Base-by-base conservation (phyloP, 2,888 invertebrate species). In the Lamellibrachia satsuma region DNA sequence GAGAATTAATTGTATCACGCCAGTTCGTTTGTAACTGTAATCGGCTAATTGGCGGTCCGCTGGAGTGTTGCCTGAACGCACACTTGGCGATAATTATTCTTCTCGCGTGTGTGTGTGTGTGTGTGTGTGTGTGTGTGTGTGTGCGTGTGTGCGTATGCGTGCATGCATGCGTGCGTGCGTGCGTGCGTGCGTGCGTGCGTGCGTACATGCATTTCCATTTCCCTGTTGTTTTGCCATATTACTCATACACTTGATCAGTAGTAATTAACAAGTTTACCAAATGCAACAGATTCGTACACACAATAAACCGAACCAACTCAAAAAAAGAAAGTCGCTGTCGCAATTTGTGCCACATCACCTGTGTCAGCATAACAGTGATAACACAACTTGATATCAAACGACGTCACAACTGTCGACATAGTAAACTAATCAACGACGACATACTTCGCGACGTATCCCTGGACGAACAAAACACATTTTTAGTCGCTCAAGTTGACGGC, bases 1-100 rank as follows among this genome's bases (percentile, higher is more conserved):
- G 75, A 75, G 75, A 75, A 75, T 75, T 75, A 75, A 75, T 75
- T 75, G 75, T 75, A 75, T 75, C 75, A 75, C 75, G 75, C 75
- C 75, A 75, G 22, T 75, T 75, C 75, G 75, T 75, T 75, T 75
- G 75, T 75, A 75, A n/a, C 75, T 22, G 75, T 75, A 75, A 75
- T 75, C 75, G n/a, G 75, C 75, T 75, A 75, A 75, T 75, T 22
- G 75, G 75, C 22, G 75, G n/a, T 75, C 75, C 15, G 75, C 15
- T 75, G 15, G 75, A 75, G 75, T 75, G 75, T 22, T 75, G 22
- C 75, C 15, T 15, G 75, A 75, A 15, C n/a, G 75, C 75, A 75
- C 75, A 75, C 75, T 75, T 75, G 75, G 75, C 75, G 22, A 75
- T 75, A 75, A 75, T 75, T 75, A n/a, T 22, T 7, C 15, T 75